Conservation (phyloP, 2,113 vertebrate genomes). For the Stigmatopora nigra region DNA sequence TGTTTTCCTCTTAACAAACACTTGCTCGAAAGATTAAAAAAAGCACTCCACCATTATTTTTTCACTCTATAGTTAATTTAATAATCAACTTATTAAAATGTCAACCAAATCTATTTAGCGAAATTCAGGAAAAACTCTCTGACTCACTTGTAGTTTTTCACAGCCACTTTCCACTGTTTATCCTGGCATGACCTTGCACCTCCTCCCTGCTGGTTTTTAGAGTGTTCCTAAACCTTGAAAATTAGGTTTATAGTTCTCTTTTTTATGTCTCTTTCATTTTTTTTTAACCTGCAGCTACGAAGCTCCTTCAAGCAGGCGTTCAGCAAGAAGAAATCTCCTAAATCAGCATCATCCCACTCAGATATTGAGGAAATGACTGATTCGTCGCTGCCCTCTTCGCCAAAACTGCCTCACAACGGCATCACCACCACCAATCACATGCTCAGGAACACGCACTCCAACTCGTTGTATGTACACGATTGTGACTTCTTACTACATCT, state of each 20-base stretch:
- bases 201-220: slow-evolving; percentile 6
- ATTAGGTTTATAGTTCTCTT: neutral
- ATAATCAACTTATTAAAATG: neutral
- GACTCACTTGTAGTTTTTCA: slow-evolving; percentile 30
- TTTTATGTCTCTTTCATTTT: neutral
- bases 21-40: neutral
- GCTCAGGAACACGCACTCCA: slow-evolving; percentile 88
- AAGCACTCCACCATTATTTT: neutral
- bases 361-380: slow-evolving; percentile 99
- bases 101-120: neutral
- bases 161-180: slow-evolving; percentile 26
- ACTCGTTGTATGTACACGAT: slow-evolving; percentile 77
- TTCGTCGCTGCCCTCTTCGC: slow-evolving; percentile 89
- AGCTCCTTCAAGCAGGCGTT: slow-evolving; percentile 99
- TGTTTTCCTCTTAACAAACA: slow-evolving; percentile 25
- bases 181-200: slow-evolving; percentile 13
- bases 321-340: slow-evolving; percentile 96
- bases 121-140: slow-evolving; percentile 12
- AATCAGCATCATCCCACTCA: slow-evolving; percentile 95
- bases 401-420: slow-evolving; percentile 85
- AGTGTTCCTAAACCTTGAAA: neutral
- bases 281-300: slow-evolving; percentile 74
- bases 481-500: neutral
- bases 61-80: slow-evolving; percentile 5
- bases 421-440: slow-evolving; percentile 70